Evolutionary conservation across 2,888 invertebrate genomes (phyloP).

Genomic region (Acleris laterana): DNA sequence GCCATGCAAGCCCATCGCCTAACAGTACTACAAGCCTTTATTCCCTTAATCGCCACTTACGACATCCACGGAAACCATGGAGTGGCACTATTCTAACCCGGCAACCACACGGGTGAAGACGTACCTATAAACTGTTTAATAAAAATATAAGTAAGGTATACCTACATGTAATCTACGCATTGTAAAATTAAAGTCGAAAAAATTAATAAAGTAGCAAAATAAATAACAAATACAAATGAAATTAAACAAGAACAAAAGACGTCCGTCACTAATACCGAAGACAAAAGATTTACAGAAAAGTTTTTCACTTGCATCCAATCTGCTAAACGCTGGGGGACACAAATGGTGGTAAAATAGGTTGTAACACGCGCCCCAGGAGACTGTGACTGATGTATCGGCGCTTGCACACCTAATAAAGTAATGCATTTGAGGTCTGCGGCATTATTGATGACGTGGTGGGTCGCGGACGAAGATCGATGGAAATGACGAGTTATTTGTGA

Average conservation of each 20-base stretch:
- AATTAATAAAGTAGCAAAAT: background rate
- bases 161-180: too few relatives aligned
- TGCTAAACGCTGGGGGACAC: conserved; percentile 52
- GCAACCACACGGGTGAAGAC: too few relatives aligned
- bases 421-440: conserved; percentile 58
- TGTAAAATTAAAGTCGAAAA: too few relatives aligned
- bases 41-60: too few relatives aligned
- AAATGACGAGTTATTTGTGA: background rate
- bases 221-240: background rate
- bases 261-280: background rate
- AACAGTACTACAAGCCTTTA: too few relatives aligned
- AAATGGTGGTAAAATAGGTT: conserved; percentile 78
- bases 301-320: conserved; percentile 41
- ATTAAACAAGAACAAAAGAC: background rate
- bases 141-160: too few relatives aligned
- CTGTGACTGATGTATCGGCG: conserved; percentile 76
- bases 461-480: background rate
- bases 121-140: too few relatives aligned
- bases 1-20: too few relatives aligned
- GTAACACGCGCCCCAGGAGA: conserved; percentile 65
- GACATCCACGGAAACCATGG: too few relatives aligned
- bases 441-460: conserved; percentile 43
- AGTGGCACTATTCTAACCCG: too few relatives aligned
- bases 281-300: background rate
- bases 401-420: conserved; percentile 79